Evolutionary conservation across 1,140 invertebrate genomes (phyloP).

Genomic region (Formica selysi): DNA sequence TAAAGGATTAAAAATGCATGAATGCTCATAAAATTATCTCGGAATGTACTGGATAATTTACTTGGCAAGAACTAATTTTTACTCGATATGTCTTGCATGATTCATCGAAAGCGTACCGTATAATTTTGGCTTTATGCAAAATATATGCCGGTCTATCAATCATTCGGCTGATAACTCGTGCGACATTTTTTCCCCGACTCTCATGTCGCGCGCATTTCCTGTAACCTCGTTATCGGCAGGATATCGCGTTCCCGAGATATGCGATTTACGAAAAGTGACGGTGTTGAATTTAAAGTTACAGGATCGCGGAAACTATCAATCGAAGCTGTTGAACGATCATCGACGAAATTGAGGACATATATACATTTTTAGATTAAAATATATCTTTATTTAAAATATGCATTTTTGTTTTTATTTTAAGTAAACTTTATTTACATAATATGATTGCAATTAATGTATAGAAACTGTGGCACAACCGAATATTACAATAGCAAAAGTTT

Average conservation of each 20-base stretch:
- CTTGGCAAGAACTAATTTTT: slow-evolving; percentile 10
- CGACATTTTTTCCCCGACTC: slow-evolving; percentile 35
- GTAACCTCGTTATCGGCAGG: slow-evolving; percentile 51
- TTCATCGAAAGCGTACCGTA: background rate
- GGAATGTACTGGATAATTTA: background rate
- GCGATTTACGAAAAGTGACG: slow-evolving; percentile 44
- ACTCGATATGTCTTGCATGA: background rate
- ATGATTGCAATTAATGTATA: background rate
- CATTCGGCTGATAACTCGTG: slow-evolving; percentile 1
- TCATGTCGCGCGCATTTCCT: slow-evolving; percentile 47
- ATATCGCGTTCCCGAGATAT: slow-evolving; percentile 41
- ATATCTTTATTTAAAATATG: background rate
- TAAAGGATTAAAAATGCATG: background rate
- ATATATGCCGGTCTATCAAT: slow-evolving; percentile 25
- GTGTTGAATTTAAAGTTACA: slow-evolving; percentile 36
- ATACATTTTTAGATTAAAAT: background rate
- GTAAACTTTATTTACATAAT: background rate
- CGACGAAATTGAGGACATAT: slow-evolving; percentile 12
- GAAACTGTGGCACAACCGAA: background rate
- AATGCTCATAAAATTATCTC: background rate
- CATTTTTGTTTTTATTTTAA: too few species aligned
- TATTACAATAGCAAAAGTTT: background rate
- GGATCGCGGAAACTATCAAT: slow-evolving; percentile 7
- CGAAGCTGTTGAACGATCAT: slow-evolving; percentile 30
- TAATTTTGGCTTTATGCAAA: slow-evolving; percentile 26